Conservation (phyloP, 35 echinoderm and acorn worm species). For the Diadema setosum region DNA sequence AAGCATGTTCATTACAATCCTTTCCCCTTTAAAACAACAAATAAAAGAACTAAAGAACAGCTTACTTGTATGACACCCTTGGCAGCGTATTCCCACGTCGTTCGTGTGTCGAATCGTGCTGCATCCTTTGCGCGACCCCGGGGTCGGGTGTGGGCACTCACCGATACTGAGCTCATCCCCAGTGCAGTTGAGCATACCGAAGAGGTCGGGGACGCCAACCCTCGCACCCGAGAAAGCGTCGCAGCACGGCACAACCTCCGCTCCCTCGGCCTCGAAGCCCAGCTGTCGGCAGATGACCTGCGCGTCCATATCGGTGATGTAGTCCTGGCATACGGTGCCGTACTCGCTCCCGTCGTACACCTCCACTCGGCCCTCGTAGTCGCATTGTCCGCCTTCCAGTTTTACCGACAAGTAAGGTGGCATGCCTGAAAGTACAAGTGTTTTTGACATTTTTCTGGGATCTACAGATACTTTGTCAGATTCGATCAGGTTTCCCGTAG, state of each 20-base stretch:
- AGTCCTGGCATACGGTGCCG: neutral
- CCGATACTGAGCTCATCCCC: neutral
- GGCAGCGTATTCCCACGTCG: neutral
- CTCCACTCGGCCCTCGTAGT: neutral
- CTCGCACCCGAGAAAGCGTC: neutral
- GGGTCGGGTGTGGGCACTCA: neutral
- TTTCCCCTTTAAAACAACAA: no score
- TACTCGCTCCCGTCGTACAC: neutral
- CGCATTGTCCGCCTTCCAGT: neutral
- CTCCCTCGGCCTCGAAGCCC: neutral
- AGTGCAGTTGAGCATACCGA: neutral
- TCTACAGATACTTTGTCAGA: no score
- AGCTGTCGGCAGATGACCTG: slow-evolving; percentile 1
- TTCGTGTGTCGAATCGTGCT: neutral
- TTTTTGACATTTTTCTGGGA: no score
- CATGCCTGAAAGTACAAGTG: neutral
- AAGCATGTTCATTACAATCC: no score
- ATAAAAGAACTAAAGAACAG: no score
- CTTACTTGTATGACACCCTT: neutral
- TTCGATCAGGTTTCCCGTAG: no score
- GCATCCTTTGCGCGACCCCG: neutral
- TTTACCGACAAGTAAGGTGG: neutral
- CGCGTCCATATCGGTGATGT: neutral
- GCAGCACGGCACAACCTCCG: neutral
- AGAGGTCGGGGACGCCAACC: neutral